Conservation (phyloP, 2,113 vertebrate genomes). For the Phycodurus eques region DNA sequence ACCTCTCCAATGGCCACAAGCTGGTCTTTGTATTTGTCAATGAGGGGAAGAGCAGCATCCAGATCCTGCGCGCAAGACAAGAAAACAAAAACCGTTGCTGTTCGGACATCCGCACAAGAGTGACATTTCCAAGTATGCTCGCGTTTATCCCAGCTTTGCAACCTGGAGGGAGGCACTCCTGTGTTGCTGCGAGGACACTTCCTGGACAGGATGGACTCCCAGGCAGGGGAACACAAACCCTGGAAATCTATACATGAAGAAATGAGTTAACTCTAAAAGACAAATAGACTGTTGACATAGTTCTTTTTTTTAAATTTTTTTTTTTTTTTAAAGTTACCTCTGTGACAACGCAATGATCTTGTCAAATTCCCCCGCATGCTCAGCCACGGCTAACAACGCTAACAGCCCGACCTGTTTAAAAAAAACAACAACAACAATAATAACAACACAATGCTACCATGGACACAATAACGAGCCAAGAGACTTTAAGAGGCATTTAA, state of each 20-base stretch:
- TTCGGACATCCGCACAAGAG: not conserved
- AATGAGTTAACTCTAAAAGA: not conserved
- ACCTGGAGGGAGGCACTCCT: conserved; percentile 83
- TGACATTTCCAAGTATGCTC: not conserved
- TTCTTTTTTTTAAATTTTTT: too few relatives aligned
- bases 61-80: conserved; percentile 78
- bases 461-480: not conserved
- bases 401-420: conserved; percentile 75
- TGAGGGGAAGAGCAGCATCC: conserved; percentile 84
- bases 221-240: conserved; percentile 86
- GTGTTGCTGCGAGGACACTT: conserved; percentile 68
- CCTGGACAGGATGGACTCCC: conserved; percentile 91
- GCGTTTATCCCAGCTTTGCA: not conserved
- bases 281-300: not conserved
- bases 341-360: conserved; percentile 85
- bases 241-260: conserved; percentile 70
- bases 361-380: conserved; percentile 85
- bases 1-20: conserved; percentile 93
- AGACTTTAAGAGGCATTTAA: not conserved
- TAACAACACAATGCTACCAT: not conserved
- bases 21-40: conserved; percentile 85
- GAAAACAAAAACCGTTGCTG: not conserved
- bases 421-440: conserved; percentile 12
- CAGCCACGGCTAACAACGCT: conserved; percentile 86
- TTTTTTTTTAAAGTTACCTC: conserved; percentile 64